Evolutionary conservation across 1,140 invertebrate genomes (phyloP).

Genomic region (Lerema accius): DNA sequence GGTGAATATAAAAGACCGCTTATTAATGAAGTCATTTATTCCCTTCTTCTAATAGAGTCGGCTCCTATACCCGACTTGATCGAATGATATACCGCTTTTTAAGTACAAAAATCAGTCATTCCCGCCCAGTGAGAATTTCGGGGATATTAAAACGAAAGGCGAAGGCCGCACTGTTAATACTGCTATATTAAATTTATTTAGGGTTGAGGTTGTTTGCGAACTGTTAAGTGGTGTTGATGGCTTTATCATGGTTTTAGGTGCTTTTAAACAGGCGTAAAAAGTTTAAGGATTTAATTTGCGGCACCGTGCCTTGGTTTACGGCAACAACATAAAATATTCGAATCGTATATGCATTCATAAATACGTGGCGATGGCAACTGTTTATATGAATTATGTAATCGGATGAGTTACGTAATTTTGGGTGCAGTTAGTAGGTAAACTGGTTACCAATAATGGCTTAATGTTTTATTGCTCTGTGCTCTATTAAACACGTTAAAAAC

Average conservation of each 20-base stretch:
- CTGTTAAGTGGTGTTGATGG: slow-evolving; percentile 48
- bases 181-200: slow-evolving; percentile 51
- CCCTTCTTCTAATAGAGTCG: slow-evolving; percentile 39
- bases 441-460: no score
- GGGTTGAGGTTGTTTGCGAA: slow-evolving; percentile 48
- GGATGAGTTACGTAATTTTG: no score
- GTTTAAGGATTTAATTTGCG: background rate
- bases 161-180: slow-evolving; percentile 27
- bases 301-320: background rate
- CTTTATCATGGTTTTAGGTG: slow-evolving; percentile 48
- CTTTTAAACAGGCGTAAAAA: slow-evolving; percentile 45
- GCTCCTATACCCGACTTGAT: slow-evolving; percentile 39
- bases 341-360: background rate
- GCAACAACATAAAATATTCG: background rate
- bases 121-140: slow-evolving; percentile 3
- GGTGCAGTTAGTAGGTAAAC: no score
- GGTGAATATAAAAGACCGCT: slow-evolving; percentile 52
- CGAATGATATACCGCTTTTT: slow-evolving; percentile 35
- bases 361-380: no score
- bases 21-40: slow-evolving; percentile 67
- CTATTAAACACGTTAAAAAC: no score
- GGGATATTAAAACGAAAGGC: background rate
- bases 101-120: slow-evolving; percentile 32
- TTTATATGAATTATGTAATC: no score
- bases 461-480: no score